A percentile compares a stretch with the other conserved stretches of the same genome.
These are phyloP conservation scores for Eupsittula cactorum DNA, from an alignment of 2,113 vertebrate genomes.

Conservation along the genomic window DNA sequence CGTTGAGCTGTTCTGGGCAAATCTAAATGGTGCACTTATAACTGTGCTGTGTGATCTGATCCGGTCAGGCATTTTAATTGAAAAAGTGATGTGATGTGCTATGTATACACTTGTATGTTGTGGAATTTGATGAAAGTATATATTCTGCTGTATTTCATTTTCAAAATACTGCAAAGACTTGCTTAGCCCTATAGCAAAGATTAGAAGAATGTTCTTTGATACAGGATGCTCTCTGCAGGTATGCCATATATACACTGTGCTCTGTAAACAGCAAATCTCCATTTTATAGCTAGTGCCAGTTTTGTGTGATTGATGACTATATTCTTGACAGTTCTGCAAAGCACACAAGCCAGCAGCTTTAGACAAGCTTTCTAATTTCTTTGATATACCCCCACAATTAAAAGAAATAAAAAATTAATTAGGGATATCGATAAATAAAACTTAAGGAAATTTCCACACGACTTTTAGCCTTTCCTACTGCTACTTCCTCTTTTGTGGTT, in stretches of 20 bases:
- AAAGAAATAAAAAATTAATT: neutral
- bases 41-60: neutral
- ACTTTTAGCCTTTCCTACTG: neutral
- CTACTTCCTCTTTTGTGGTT: neutral
- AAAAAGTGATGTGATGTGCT: neutral
- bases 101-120: neutral
- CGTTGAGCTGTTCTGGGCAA: neutral
- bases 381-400: neutral
- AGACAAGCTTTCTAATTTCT: neutral
- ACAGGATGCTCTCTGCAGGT: neutral
- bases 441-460: neutral
- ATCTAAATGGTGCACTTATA: neutral
- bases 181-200: neutral
- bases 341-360: neutral
- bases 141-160: neutral
- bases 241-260: neutral
- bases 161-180: neutral
- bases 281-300: neutral
- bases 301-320: neutral
- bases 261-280: slow-evolving; percentile 17
- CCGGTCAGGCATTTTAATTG: neutral
- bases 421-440: neutral
- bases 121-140: neutral
- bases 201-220: neutral
- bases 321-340: slow-evolving; percentile 3